Conservation (phyloP, 2,113 vertebrate genomes). For the Apodemus sylvaticus region DNA sequence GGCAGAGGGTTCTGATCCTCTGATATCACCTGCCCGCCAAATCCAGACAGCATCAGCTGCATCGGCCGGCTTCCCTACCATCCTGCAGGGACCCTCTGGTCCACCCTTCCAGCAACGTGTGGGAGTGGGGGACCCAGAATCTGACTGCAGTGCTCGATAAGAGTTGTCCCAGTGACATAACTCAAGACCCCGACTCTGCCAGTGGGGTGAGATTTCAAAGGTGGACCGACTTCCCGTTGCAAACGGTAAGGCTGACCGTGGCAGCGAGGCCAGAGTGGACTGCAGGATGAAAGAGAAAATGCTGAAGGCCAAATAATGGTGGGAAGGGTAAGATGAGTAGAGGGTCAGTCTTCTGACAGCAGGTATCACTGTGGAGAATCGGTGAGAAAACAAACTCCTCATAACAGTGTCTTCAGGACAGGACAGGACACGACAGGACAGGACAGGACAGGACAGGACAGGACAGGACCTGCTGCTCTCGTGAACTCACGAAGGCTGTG, state of each 20-base stretch:
- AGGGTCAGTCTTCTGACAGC: not conserved
- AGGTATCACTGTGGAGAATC: not conserved
- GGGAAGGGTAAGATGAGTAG: rapidly evolving
- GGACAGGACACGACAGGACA: no score
- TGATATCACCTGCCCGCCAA: not conserved
- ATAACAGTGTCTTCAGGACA: no score
- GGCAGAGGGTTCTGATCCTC: rapidly evolving
- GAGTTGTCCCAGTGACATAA: rapidly evolving
- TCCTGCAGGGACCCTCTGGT: not conserved
- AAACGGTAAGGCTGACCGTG: rapidly evolving
- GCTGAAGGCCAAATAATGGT: rapidly evolving
- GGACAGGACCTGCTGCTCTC: not conserved
- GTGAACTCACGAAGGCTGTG: not conserved
- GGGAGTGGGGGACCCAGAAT: not conserved
- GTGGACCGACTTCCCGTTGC: not conserved
- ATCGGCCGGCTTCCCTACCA: not conserved
- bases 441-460: no score
- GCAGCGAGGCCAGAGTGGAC: not conserved
- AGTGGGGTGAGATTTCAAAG: not conserved
- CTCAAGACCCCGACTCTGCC: not conserved
- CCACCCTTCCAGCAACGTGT: rapidly evolving
- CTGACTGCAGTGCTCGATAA: not conserved
- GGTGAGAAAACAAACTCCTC: not conserved
- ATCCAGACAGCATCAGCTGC: not conserved
- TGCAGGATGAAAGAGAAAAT: not conserved